Evolutionary conservation across 1,140 invertebrate genomes (phyloP), one percentile per base, ranked within the genome.

Genomic region (Diachasma alloeum): DNA sequence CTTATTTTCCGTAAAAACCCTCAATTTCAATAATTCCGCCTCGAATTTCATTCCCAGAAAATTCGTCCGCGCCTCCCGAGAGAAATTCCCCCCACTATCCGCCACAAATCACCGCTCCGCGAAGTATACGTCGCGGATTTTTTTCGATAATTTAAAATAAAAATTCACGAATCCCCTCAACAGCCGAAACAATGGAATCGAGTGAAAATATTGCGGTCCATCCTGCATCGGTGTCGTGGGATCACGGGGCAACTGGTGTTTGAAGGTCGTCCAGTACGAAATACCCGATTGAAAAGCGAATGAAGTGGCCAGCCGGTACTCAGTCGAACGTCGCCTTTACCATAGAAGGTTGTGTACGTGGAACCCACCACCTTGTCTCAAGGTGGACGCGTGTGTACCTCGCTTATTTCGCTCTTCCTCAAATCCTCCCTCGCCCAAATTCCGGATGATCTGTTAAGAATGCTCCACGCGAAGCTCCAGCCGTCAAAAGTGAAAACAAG

Each of bases 261-360:
- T 68, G 77, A 78, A 78, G 77, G 77, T 78, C 77, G 69, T n/a
- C 67, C 46, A 68, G 22, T 73, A 42, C 63, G 48, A 70, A 78
- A 76, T 78, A 26, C 39, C 53, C 70, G 77, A 78, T 78, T 78
- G 77, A 76, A 78, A 78, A 78, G 77, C 77, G 74, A 78, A 76
- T 78, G 77, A 44, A 59, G 69, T 72, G 59, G 17, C 70, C 46
- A 63, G 53, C 44, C 44, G 56, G 44, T 73, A 73, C 59, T 78
- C 77, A 78, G 77, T 78, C 70, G 74, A 73, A 75, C 74, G 74
- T 72, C 53, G 77, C 48, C 59, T 76, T 59, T 63, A 56, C 72
- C 48, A 59, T 66, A 66, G 53, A 74, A 66, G 72, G 44, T 72
- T 53, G 72, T 66, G 39, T 31, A 31, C 24, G 70, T 36, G 24